These are phyloP conservation scores for Mormyrops boulengeri DNA, from an alignment of 2,797 vertebrate genomes.

Conservation along the genomic window DNA sequence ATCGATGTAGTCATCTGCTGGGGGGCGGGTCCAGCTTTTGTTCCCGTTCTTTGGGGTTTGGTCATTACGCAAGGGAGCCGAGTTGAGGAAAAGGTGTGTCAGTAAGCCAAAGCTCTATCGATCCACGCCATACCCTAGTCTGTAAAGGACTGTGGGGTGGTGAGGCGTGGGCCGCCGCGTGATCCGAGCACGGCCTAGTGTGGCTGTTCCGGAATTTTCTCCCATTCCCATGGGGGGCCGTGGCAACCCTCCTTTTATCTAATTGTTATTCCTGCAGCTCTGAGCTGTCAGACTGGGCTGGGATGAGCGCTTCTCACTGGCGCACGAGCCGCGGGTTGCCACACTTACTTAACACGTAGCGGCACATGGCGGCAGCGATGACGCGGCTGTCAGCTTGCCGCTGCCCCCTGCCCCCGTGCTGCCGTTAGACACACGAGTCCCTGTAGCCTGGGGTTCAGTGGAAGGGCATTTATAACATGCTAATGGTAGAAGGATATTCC, in stretches of 20 bases:
- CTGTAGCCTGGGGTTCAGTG: constrained; percentile 38
- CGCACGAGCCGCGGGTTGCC: neutral
- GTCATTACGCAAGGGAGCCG: neutral
- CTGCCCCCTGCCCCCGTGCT: constrained; percentile 32
- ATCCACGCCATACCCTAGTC: neutral
- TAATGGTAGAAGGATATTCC: constrained; percentile 44
- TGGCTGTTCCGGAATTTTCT: neutral
- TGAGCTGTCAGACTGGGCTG: neutral
- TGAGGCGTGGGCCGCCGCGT: neutral
- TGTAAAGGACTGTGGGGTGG: neutral
- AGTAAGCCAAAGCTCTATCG: neutral
- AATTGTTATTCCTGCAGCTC: constrained; percentile 20
- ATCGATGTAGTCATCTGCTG: constrained; percentile 13
- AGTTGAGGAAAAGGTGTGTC: neutral
- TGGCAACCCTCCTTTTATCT: constrained; percentile 13
- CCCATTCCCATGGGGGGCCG: constrained; percentile 18
- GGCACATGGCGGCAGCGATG: neutral
- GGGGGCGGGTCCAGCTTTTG: neutral
- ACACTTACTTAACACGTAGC: neutral
- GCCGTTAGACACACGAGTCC: constrained; percentile 16
- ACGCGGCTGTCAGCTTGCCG: neutral
- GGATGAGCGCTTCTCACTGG: neutral
- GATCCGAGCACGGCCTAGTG: neutral
- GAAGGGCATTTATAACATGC: constrained; percentile 47
- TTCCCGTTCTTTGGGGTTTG: neutral